Evolutionary conservation across 2,113 vertebrate genomes (phyloP).

Genomic region (Tenebrosternarchus preto): DNA sequence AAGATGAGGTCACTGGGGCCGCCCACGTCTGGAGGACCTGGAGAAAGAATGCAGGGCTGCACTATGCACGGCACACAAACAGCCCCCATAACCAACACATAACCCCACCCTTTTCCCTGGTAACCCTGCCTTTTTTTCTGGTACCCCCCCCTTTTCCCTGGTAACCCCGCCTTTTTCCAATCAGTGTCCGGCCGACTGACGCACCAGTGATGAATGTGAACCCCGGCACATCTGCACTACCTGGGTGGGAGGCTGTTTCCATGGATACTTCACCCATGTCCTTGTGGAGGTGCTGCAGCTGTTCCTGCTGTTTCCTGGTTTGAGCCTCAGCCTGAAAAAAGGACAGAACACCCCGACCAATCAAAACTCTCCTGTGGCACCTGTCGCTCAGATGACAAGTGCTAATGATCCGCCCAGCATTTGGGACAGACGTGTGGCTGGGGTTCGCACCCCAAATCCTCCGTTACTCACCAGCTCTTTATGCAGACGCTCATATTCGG

Average conservation of each 20-base stretch:
- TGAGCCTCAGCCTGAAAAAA: slow-evolving; percentile 76
- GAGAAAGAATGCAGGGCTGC: neutral
- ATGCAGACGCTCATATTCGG: slow-evolving; percentile 88
- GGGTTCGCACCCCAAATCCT: too few relatives aligned
- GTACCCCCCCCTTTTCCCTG: too few relatives aligned
- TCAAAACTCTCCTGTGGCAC: too few relatives aligned
- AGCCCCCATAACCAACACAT: too few relatives aligned
- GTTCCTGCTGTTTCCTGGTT: slow-evolving; percentile 81
- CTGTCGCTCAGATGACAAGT: too few relatives aligned
- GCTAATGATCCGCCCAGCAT: neutral
- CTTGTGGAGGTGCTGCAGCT: slow-evolving; percentile 82
- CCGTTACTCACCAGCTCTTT: slow-evolving; percentile 79
- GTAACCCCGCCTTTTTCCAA: too few relatives aligned
- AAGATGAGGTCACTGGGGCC: slow-evolving; percentile 90
- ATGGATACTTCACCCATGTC: slow-evolving; percentile 84
- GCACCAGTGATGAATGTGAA: neutral
- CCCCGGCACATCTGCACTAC: slow-evolving; percentile 61
- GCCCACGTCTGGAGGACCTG: slow-evolving; percentile 59
- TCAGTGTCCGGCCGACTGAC: neutral
- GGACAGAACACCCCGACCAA: neutral
- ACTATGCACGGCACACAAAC: neutral
- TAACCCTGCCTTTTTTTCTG: too few relatives aligned
- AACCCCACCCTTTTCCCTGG: too few relatives aligned
- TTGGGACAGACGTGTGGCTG: neutral
- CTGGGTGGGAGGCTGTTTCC: slow-evolving; percentile 67